These are phyloP conservation scores for Coracias cyanogaster DNA, from an alignment of 2,797 vertebrate genomes.

Conservation along the genomic window DNA sequence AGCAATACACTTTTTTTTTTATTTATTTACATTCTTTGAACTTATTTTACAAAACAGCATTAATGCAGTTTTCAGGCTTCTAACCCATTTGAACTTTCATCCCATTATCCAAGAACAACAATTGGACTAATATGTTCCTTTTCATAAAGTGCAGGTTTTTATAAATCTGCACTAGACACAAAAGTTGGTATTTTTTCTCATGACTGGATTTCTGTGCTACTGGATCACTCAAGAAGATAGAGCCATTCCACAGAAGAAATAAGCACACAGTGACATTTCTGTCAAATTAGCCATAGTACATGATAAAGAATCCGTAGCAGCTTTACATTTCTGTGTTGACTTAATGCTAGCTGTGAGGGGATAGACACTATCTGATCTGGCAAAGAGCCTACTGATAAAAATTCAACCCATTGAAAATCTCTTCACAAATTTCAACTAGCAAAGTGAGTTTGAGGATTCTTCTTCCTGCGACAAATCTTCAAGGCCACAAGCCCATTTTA, in stretches of 20 bases:
- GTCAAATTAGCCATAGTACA: not conserved
- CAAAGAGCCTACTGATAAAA: constrained; percentile 1
- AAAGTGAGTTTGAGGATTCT: not conserved
- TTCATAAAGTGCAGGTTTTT: not conserved
- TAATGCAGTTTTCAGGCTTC: not conserved
- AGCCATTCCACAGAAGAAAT: not conserved
- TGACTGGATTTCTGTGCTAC: not conserved
- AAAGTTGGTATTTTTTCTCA: not conserved
- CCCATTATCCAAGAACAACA: not conserved
- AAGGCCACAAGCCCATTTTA: not conserved
- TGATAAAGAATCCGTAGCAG: not conserved
- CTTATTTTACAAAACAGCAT: not conserved
- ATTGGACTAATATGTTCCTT: not conserved
- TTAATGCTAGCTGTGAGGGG: not conserved
- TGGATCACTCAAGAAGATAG: not conserved
- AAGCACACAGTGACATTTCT: not conserved
- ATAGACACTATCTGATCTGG: not conserved
- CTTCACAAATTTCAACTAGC: not conserved
- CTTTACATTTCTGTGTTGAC: not conserved
- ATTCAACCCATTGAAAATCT: not conserved
- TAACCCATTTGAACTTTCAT: not conserved
- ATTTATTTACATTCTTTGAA: not conserved
- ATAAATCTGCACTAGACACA: not conserved
- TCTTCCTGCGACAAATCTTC: not conserved
- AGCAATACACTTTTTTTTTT: not conserved